phyloP scores from a whole-genome alignment of 2,888 invertebrate genomes.

The Spicauda simplicius region DNA sequence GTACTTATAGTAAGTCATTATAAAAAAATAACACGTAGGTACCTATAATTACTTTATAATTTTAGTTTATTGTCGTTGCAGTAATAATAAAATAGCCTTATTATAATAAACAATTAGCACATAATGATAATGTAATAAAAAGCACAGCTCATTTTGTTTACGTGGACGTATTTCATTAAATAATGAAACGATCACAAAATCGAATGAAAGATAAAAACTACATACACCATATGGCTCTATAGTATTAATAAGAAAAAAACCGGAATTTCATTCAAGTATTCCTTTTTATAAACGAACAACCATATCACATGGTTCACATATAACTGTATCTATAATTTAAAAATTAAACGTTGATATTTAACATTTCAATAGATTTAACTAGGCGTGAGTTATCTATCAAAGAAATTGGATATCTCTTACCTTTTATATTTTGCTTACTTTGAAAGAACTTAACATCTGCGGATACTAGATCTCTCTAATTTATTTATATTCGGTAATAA shows the following conservation, averaged over 20 bases:
- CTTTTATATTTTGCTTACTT: conserved; percentile 27
- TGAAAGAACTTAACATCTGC: conserved; percentile 24
- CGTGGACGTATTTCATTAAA: not conserved
- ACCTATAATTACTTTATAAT: no score
- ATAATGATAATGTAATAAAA: not conserved
- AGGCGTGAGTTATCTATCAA: conserved; percentile 22
- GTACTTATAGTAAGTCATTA: no score
- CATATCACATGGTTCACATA: not conserved
- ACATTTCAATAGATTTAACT: conserved; percentile 3
- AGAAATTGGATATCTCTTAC: conserved; percentile 36
- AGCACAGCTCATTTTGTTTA: not conserved
- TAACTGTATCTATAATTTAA: not conserved
- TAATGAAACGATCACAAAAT: not conserved
- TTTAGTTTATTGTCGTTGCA: no score
- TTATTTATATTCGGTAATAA: not conserved
- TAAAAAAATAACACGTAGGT: no score
- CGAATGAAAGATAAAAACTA: not conserved
- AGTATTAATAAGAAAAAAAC: not conserved
- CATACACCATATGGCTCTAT: not conserved
- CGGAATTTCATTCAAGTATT: not conserved
- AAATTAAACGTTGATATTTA: not conserved
- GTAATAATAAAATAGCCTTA: no score
- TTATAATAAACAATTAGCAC: no score
- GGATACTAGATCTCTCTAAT: not conserved
- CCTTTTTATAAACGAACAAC: not conserved